Conservation (phyloP, 2,113 vertebrate species). For the Phyllostomus discolor region DNA sequence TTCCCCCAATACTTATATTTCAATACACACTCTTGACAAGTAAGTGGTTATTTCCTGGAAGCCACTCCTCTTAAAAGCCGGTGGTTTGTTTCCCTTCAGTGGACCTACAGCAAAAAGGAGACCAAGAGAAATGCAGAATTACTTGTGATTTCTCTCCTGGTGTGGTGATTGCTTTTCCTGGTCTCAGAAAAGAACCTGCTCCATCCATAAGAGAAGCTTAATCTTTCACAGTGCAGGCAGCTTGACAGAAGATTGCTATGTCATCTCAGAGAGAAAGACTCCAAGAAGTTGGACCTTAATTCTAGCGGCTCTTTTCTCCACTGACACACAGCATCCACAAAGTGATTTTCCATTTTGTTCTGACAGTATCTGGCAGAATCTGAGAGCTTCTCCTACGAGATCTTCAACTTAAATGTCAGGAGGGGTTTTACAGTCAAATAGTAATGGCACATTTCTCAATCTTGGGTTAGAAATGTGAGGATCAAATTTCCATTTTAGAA, state of each 20-base stretch:
- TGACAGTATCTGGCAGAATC: slow-evolving; percentile 91
- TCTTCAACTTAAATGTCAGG: slow-evolving; percentile 91
- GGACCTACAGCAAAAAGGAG: slow-evolving; percentile 87
- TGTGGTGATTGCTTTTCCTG: slow-evolving; percentile 85
- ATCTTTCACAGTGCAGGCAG: slow-evolving; percentile 80
- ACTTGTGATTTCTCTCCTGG: slow-evolving; percentile 88
- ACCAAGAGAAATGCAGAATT: slow-evolving; percentile 86
- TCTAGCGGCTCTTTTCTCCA: slow-evolving; percentile 87
- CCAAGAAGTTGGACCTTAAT: slow-evolving; percentile 86
- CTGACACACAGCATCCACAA: slow-evolving; percentile 86
- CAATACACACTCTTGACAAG: slow-evolving; percentile 72
- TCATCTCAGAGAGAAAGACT: slow-evolving; percentile 86
- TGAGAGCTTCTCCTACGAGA: slow-evolving; percentile 83
- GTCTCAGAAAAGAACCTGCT: slow-evolving; percentile 58
- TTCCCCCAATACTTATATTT: slow-evolving; percentile 75
- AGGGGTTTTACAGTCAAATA: slow-evolving; percentile 88
- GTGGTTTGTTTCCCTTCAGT: slow-evolving; percentile 85
- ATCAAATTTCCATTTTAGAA: not conserved
- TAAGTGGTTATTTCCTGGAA: slow-evolving; percentile 75
- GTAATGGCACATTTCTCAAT: slow-evolving; percentile 80
- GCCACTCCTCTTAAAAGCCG: slow-evolving; percentile 69
- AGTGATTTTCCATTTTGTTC: slow-evolving; percentile 89
- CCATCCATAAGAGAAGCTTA: slow-evolving; percentile 14
- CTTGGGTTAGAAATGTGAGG: not conserved
- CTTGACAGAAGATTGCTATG: slow-evolving; percentile 83